Evolutionary conservation across 2,797 vertebrate genomes (phyloP), one percentile per base, ranked within the genome.

Genomic region (Hoplostethus atlanticus): DNA sequence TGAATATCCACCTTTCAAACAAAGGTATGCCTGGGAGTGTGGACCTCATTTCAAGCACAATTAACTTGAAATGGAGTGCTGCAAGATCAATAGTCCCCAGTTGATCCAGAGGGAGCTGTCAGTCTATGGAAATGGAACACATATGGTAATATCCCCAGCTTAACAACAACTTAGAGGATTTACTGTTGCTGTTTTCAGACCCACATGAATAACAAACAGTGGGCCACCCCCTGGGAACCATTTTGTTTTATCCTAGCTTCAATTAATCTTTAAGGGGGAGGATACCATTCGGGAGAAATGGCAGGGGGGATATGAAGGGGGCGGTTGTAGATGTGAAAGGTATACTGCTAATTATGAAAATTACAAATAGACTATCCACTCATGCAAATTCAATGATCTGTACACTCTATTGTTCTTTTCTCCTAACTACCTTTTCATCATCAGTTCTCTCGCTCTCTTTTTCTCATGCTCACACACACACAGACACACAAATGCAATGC

Each of bases 81-180:
- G 92, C 91, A 91, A 93, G 95, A 96, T 96, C 95, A 95, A 95
- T 95, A 95, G 95, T 95, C 93, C 93, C 93, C 91, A 94, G 93
- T 95, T 94, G 95, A 95, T 95, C 93, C 91, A 91, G 87, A 94
- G 93, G 94, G 93, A 93, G 94, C 94, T 96, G 95, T 96, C 95
- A 95, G 93, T 95, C 93, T 93, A 93, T 95, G 94, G 94, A 95
- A 95, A 96, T 95, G 93, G 95, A 93, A 94, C 95, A 95, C 95
- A 94, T 95, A 96, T 96, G 95, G 95, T 96, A 96, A 95, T 96
- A 95, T 94, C 92, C 91, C 85, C 87, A 92, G 95, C 94, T 96
- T 95, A 96, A 96, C 95, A 96, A 95, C 95, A 95, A 95, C 93
- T 95, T 96, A 95, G 94, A 96, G 95, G 95, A 95, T 96, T 96